Evolutionary conservation across 2,888 invertebrate genomes (phyloP).

Genomic region (Polydrusus pterygomalis): DNA sequence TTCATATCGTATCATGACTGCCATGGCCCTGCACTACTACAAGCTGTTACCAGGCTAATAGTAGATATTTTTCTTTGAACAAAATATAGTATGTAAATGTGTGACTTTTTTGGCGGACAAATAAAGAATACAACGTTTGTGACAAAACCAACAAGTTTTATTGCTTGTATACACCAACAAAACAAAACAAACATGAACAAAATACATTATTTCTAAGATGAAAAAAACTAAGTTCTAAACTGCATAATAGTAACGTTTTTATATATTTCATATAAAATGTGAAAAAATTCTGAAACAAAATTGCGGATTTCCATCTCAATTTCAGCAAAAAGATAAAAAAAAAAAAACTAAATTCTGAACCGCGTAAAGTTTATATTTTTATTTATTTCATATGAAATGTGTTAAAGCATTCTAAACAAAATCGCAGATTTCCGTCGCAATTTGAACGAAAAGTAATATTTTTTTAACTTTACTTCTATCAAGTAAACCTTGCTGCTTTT

Average conservation of each 20-base stretch:
- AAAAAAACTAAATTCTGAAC: background rate
- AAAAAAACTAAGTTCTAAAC: background rate
- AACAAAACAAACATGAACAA: background rate
- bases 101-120: background rate
- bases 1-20: no score
- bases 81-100: slow-evolving; percentile 1
- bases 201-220: background rate
- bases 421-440: slow-evolving; percentile 5
- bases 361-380: background rate
- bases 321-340: background rate
- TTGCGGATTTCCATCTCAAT: no score
- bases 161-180: background rate
- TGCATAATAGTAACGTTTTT: background rate
- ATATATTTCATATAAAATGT: no score
- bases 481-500: slow-evolving; percentile 5
- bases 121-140: slow-evolving; percentile 3
- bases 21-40: no score
- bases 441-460: background rate
- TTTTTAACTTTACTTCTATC: slow-evolving; percentile 10
- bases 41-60: no score
- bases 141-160: background rate
- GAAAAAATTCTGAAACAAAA: no score
- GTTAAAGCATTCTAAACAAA: slow-evolving; percentile 9
- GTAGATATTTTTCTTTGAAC: background rate
- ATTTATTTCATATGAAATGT: background rate